Conservation (phyloP, 1,140 invertebrate species). For the Acromyrmex charruanus region DNA sequence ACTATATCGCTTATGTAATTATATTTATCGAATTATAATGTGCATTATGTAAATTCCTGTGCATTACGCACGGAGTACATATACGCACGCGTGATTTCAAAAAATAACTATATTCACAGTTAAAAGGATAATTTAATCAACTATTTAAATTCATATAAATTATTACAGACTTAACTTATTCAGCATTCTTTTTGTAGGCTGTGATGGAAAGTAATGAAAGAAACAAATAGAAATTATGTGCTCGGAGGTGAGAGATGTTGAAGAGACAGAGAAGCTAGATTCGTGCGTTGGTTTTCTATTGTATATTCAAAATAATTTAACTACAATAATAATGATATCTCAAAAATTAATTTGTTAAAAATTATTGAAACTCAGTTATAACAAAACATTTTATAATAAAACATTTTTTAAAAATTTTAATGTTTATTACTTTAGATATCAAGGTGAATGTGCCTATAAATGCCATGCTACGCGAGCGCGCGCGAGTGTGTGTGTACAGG, state of each 20-base stretch:
- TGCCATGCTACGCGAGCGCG: too few species aligned
- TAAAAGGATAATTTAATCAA: not conserved
- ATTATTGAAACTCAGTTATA: not conserved
- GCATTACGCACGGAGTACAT: too few species aligned
- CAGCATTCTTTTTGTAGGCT: not conserved
- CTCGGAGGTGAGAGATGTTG: not conserved
- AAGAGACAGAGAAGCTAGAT: not conserved
- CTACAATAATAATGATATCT: not conserved
- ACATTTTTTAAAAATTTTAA: not conserved
- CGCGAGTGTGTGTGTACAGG: too few species aligned
- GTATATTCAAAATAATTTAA: not conserved
- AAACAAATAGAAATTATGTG: not conserved
- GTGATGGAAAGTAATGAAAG: not conserved
- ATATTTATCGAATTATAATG: not conserved
- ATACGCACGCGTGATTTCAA: too few species aligned
- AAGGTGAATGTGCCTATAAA: not conserved
- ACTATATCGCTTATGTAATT: not conserved
- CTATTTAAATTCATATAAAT: not conserved
- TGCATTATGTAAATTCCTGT: not conserved
- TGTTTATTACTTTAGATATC: conserved; percentile 1
- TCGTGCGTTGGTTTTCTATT: not conserved
- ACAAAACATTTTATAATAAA: not conserved
- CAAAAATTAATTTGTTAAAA: too few species aligned
- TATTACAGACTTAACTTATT: not conserved
- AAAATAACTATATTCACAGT: too few species aligned